A percentile compares a stretch with the other conserved stretches of the same genome.
These are phyloP conservation scores for Tiliacea aurago DNA, from an alignment of 2,888 invertebrate genomes.

Conservation along the genomic window DNA sequence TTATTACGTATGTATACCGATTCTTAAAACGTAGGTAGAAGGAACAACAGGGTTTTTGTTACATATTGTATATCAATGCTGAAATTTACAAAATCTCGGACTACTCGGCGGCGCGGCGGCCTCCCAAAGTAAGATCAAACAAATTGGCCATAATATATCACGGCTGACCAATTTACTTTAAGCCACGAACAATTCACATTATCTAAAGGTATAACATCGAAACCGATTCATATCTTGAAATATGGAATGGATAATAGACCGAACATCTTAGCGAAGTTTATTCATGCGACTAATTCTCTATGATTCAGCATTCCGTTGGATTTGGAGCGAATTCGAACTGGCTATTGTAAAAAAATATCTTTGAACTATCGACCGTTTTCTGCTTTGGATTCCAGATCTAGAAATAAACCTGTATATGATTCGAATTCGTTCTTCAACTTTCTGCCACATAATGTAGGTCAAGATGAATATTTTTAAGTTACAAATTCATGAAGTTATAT, in stretches of 20 bases:
- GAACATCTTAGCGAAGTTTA: conserved; percentile 57
- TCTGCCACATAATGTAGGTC: background rate
- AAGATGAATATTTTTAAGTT: conserved; percentile 6
- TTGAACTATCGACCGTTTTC: conserved; percentile 16
- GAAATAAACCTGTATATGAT: background rate
- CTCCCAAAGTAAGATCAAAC: conserved; percentile 26
- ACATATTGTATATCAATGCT: too few relatives aligned
- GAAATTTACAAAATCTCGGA: conserved; percentile 11
- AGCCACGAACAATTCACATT: conserved; percentile 33
- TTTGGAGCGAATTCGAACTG: conserved; percentile 44
- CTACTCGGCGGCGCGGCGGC: conserved; percentile 5
- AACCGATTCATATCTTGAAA: conserved; percentile 36
- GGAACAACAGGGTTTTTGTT: too few relatives aligned
- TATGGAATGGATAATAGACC: conserved; percentile 53
- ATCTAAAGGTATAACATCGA: conserved; percentile 26
- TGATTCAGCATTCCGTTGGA: conserved; percentile 66
- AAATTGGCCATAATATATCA: conserved; percentile 42
- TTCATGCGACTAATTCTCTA: conserved; percentile 64
- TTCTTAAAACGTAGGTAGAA: too few relatives aligned
- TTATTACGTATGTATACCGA: too few relatives aligned
- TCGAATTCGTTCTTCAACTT: background rate
- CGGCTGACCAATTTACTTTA: conserved; percentile 47
- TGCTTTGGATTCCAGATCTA: conserved; percentile 8
- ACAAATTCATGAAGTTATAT: conserved; percentile 29
- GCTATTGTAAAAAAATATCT: conserved; percentile 35